Base-by-base conservation (phyloP, 2,888 invertebrate genomes). In the Morinoia aosen region DNA sequence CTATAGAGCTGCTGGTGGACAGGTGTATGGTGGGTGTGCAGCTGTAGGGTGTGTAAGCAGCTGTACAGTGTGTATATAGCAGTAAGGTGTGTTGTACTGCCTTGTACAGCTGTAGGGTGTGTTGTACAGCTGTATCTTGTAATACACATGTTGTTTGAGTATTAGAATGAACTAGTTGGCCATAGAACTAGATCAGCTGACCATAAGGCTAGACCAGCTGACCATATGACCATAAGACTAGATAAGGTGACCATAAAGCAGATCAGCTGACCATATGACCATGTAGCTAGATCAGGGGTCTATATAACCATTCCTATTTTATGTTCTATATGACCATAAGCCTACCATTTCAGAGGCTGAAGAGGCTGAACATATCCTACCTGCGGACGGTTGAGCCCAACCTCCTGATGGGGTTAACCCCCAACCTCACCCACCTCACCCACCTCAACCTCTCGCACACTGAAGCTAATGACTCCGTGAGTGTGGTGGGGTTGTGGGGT, bases 381-480 rank as follows among this genome's bases (percentile, higher is more conserved):
- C 96, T 97, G 94, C 96, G 97, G 0, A 97, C 97, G 94, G 97
- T 97, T 57, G 97, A 97, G 40, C 97, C 97, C 7, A 97, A 96
- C 39, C 96, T 96, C 19, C 96, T 97, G 33, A 48, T 96, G 39
- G 39, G 64, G 0, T 88, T 96, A 0, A 90, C 95, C 39, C 95
- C 96, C 57, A 94, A 88, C 76, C 96, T 96, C 76, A 95, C 94
- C 4, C 96, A 96, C 88, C 56, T 96, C 88, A 56, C 90, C 25
- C 96, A 96, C 12, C 97, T 97, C 76, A 97, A 97, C 96, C 97
- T 97, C 25, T 96, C 97, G 88, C 97, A 97, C 97, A 97, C 97
- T 0, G 96, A 97, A n/a, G 97, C 97, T 5, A 97, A 97, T n/a
- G 97, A 97, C 96, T 97, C 97, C 97, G 97, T 97, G 96, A 95